Evolutionary conservation across 2,888 invertebrate species (phyloP), one percentile per base, ranked within the genome.

Genomic region (Noctua comes): DNA sequence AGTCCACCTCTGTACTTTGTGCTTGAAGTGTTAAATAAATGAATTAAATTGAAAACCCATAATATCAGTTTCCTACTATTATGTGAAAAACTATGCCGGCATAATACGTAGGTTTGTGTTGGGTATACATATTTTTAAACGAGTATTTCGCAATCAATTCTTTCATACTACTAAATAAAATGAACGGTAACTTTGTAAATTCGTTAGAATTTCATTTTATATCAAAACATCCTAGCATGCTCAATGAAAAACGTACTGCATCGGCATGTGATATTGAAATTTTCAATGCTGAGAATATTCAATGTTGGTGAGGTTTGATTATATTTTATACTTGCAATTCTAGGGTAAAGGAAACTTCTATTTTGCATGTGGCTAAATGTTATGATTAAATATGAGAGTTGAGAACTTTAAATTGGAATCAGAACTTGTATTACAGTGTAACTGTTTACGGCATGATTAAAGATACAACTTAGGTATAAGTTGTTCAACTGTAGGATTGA

Each of bases 261-360:
- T 69, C 54, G 71, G 74, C 48, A 75, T 84, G 59, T 48, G 54
- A 75, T 84, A 84, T 79, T 85, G 43, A 78, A 81, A 81, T 77
- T 85, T 84, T 77, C 65, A 54, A 77, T 71, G 36, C 40, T 68
- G 51, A 54, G 11, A 62, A 82, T 79, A 73, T 74, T 18, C 40
- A 65, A 83, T 74, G 43, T 27, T 82, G 43, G 36, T 36, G 21
- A 59, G 62, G 43, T 71, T 70, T 40, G 24, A 40, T 43, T 51
- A 64, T 64, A 82, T 68, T 51, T 27, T 71, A 76, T 24, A 51
- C 24, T 11, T 59, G 16, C 80, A 46, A 64, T 54, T 8, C 21
- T 36, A 13, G 46, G 5, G 5, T 36, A 46, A 4, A 57, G 36
- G 13, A 65, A 54, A 46, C 0, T 66, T 48, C 27, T 66, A 24